Conservation (phyloP, 1,140 invertebrate genomes). For the Stegodyphus mimosarum region DNA sequence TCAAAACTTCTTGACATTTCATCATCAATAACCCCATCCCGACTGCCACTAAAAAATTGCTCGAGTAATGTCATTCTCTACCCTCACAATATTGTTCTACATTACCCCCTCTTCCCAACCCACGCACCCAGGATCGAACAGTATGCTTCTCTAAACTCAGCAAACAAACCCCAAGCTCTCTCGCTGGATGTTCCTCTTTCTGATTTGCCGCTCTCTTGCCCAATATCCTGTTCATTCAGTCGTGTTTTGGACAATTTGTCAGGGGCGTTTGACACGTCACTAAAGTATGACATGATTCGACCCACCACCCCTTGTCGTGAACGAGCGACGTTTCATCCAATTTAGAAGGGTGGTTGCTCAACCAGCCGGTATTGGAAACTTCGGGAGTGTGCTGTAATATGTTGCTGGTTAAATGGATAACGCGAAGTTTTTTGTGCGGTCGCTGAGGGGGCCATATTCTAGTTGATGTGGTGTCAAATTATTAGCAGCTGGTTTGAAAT, state of each 20-base stretch:
- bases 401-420: constrained; percentile 48
- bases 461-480: no score
- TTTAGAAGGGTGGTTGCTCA: constrained; percentile 28
- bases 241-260: constrained; percentile 52
- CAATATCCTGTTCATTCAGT: constrained; percentile 52
- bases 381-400: constrained; percentile 19
- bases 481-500: no score
- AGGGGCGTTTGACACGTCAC: constrained; percentile 51
- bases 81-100: constrained; percentile 9
- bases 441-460: no score
- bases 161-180: neutral
- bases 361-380: constrained; percentile 40
- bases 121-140: constrained; percentile 1
- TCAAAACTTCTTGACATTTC: constrained; percentile 21
- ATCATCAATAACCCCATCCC: constrained; percentile 41
- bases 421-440: neutral
- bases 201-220: constrained; percentile 56
- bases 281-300: constrained; percentile 55
- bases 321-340: constrained; percentile 25
- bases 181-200: constrained; percentile 3
- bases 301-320: neutral
- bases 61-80: neutral
- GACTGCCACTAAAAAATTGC: constrained; percentile 18
- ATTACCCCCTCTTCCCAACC: neutral
- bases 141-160: constrained; percentile 24